Base-by-base conservation (phyloP, 2,113 vertebrate species). In the Reinhardtius hippoglossoides region DNA sequence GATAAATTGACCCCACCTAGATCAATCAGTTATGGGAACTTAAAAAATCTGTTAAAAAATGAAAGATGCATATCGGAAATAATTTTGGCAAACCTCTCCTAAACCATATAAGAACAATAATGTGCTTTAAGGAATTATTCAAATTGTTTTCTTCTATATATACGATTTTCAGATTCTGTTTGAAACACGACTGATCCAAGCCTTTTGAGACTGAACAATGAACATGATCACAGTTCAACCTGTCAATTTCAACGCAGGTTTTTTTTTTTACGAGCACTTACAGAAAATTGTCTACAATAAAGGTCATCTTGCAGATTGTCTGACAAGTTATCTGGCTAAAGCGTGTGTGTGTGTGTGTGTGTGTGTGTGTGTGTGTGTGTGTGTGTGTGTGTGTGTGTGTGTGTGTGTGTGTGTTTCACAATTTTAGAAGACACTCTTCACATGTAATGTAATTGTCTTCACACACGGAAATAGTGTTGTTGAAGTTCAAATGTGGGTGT, bases 391-490 rank as follows among this genome's bases (percentile, higher is more conserved):
- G n/a, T n/a, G n/a, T n/a, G n/a, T n/a, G n/a, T n/a, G n/a, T 24
- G 23, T 50, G 48, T 50, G 18, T 50, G 1, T 24, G 13, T 65
- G 89, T 85, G 87, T 91, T 86, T 94, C 91, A 94, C 93, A 88
- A 87, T 95, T 94, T 93, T 87, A 95, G 96, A 95, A 95, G 80
- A 75, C 89, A 68, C 67, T 44, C 2, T 15, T 13, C 42, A 54
- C 90, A 78, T 80, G 85, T 67, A 31, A 87, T 52, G 18, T 42
- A 3, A 12, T 59, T 72, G 23, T 71, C 44, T 68, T 12, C 54
- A 16, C 16, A 50, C 46, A 50, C 16, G 21, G 14, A 63, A 4
- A 9, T 23, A 20, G 3, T 35, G 4, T 23, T 35, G n/a, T 56
- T 56, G 3, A 5, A 18, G 18, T 67, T 15, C 15, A 3, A 63